Percentiles rank a stretch among this genome's conserved stretches.
Conservation (phyloP, 2,797 vertebrate genomes). For the Crax fasciolata region DNA sequence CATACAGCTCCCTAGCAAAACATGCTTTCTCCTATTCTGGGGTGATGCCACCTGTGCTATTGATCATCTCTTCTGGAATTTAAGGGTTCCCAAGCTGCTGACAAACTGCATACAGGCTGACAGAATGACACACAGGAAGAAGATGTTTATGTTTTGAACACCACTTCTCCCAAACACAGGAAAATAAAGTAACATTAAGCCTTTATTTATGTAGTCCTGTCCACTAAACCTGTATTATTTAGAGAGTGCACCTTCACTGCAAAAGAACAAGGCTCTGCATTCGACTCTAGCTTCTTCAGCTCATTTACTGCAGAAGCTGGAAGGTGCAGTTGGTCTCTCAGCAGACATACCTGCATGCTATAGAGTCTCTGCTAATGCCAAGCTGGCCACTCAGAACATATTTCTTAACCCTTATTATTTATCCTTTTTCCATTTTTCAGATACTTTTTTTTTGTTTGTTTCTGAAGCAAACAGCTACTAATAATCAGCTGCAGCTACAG, state of each 20-base stretch:
- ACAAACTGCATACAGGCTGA: background rate
- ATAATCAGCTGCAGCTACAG: background rate
- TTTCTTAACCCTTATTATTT: background rate
- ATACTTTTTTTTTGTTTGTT: background rate
- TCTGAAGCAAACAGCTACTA: background rate
- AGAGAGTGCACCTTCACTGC: background rate
- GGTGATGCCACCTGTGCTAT: too few species aligned
- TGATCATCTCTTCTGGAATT: background rate
- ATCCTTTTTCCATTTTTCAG: background rate
- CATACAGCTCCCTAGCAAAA: background rate
- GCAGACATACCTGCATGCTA: background rate
- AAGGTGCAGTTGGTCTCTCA: background rate
- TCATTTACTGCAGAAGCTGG: background rate
- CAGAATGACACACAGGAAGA: background rate
- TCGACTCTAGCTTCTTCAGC: background rate
- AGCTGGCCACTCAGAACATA: background rate
- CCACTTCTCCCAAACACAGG: background rate
- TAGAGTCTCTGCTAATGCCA: background rate
- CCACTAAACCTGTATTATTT: background rate
- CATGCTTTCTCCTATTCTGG: background rate
- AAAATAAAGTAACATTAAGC: background rate
- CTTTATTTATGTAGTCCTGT: background rate
- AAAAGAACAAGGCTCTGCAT: background rate
- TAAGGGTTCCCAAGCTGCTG: background rate
- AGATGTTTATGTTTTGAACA: background rate